Percentiles rank a stretch among this genome's conserved stretches.
These are phyloP conservation scores for Epizoanthus ramosus DNA, from an alignment of 92 coral and sea anemone species.

Conservation along the genomic window DNA sequence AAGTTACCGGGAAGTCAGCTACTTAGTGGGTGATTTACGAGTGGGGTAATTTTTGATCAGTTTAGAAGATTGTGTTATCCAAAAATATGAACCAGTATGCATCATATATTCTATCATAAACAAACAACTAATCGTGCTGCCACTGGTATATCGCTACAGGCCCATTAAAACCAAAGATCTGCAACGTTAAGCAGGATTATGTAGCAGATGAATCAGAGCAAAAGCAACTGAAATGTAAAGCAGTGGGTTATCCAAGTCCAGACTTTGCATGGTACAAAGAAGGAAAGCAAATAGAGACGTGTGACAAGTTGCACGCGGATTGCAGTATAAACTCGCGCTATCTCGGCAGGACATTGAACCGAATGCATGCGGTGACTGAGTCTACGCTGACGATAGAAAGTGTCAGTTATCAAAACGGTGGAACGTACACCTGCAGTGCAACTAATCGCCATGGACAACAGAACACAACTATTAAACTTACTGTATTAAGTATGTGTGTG, in stretches of 20 bases:
- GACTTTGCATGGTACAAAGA: slow-evolving; percentile 48
- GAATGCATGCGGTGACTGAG: slow-evolving; percentile 20
- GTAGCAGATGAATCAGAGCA: too few species aligned
- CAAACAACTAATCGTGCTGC: too few species aligned
- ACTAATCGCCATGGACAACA: slow-evolving; percentile 31
- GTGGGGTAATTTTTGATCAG: too few species aligned
- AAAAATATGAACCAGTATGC: too few species aligned
- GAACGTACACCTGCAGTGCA: slow-evolving; percentile 42
- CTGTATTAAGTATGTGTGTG: too few species aligned
- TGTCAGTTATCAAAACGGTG: too few species aligned
- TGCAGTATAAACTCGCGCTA: neutral
- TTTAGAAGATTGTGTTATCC: too few species aligned
- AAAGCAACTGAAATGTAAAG: neutral
- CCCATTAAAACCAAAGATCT: slow-evolving; percentile 4
- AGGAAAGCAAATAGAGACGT: slow-evolving; percentile 23
- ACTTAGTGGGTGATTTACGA: too few species aligned
- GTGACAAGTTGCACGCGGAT: neutral
- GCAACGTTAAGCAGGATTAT: neutral
- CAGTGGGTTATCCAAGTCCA: slow-evolving; percentile 46
- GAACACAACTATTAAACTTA: neutral
- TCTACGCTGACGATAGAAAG: too few species aligned
- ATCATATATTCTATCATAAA: too few species aligned
- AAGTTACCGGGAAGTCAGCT: too few species aligned
- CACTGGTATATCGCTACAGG: too few species aligned
- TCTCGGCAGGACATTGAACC: neutral